Conservation (phyloP, 2,113 vertebrate genomes). For the Cryptomyrus ogoouensis region DNA sequence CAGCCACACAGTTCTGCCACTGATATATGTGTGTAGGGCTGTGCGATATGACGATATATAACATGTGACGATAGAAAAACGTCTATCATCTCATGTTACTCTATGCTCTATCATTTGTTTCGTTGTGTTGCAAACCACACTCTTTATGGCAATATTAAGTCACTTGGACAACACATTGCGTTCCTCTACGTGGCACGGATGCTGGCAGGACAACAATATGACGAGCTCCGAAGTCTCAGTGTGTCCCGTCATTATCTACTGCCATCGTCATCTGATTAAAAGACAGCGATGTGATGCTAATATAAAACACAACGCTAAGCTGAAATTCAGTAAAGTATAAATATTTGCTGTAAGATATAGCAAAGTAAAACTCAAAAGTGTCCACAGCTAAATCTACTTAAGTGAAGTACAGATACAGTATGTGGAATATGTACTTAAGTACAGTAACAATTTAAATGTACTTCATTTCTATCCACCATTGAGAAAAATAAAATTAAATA, state of each 20-base stretch:
- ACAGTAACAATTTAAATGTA: background rate
- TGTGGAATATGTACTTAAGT: background rate
- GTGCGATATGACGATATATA: background rate
- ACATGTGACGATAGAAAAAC: background rate
- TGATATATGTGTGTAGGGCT: background rate
- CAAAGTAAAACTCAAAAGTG: background rate
- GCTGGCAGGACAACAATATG: background rate
- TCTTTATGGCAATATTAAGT: too few relatives aligned
- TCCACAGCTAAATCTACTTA: background rate
- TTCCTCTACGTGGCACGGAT: background rate
- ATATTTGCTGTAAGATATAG: background rate
- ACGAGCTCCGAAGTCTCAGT: background rate
- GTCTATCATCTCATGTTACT: background rate
- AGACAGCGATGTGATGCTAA: background rate
- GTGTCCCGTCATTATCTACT: background rate
- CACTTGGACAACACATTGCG: too few relatives aligned
- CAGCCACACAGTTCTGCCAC: background rate
- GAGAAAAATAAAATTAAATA: background rate
- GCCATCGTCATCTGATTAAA: background rate
- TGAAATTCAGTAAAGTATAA: background rate
- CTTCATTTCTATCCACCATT: background rate
- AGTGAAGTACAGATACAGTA: background rate
- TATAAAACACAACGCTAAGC: background rate
- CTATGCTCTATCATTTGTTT: background rate
- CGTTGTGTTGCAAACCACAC: background rate